Evolutionary conservation across 2,888 invertebrate genomes (phyloP).

Genomic region (Dicroscelio sp.): DNA sequence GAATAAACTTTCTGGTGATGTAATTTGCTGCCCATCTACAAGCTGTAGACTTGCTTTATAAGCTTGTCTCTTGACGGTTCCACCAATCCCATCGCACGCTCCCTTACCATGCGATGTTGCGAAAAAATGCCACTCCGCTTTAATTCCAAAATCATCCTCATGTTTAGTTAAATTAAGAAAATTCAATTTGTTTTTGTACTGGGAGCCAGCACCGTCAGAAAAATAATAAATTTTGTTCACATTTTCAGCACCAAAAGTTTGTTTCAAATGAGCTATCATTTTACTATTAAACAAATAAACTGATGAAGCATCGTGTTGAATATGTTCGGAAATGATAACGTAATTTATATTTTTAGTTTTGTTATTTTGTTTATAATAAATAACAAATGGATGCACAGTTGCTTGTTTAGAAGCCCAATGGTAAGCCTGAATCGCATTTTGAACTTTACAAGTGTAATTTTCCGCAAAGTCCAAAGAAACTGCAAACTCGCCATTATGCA

Average conservation of each 20-base stretch:
- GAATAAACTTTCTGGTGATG: not conserved
- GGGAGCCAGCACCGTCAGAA: conserved; percentile 27
- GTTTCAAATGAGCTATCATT: conserved; percentile 54
- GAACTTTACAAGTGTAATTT: conserved; percentile 29
- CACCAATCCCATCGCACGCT: conserved; percentile 29
- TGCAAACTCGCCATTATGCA: conserved; percentile 7
- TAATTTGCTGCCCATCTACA: not conserved
- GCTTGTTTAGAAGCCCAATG: conserved; percentile 24
- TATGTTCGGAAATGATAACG: not conserved
- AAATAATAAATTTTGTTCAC: conserved; percentile 29
- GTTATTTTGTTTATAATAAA: not conserved
- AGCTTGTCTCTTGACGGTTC: conserved; percentile 15
- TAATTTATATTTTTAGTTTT: not conserved
- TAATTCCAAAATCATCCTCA: not conserved
- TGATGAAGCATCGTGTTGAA: not conserved
- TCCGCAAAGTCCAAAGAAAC: conserved; percentile 35
- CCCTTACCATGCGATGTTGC: conserved; percentile 43
- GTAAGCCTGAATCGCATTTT: conserved; percentile 25
- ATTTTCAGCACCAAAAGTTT: not conserved
- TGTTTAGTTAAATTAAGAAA: conserved; percentile 31
- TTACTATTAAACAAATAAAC: not conserved
- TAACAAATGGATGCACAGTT: conserved; percentile 12
- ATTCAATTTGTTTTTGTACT: conserved; percentile 20
- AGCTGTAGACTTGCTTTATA: not conserved
- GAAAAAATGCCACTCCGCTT: conserved; percentile 30